Evolutionary conservation across 2,113 vertebrate genomes (phyloP).

Genomic region (Gobio gobio): DNA sequence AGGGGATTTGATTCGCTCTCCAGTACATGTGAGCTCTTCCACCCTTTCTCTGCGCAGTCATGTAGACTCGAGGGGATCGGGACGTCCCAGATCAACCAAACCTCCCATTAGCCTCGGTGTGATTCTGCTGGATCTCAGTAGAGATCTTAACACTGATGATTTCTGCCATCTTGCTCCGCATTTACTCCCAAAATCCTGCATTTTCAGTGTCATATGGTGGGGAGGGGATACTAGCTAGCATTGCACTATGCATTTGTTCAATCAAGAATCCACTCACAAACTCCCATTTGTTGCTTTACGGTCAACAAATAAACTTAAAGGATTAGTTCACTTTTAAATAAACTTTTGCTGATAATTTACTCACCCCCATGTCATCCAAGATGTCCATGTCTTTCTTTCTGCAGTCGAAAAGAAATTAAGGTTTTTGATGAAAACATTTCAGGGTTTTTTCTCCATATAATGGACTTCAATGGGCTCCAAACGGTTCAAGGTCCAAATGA

Average conservation of each 20-base stretch:
- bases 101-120: not conserved
- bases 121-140: not conserved
- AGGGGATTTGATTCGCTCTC: not conserved
- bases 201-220: too few relatives aligned
- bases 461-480: too few relatives aligned
- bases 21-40: not conserved
- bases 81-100: constrained; percentile 7
- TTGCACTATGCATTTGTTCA: not conserved
- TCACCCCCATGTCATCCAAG: too few relatives aligned
- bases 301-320: not conserved
- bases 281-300: not conserved
- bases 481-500: too few relatives aligned
- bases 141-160: not conserved
- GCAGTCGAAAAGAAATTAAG: too few relatives aligned
- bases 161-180: not conserved
- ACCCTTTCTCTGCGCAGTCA: constrained; percentile 3
- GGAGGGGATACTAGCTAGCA: not conserved
- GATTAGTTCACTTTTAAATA: too few relatives aligned
- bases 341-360: too few relatives aligned
- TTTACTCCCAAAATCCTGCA: not conserved
- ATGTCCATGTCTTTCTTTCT: too few relatives aligned
- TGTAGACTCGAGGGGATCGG: constrained; percentile 18
- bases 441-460: too few relatives aligned
- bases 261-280: not conserved
- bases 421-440: too few relatives aligned